Base-by-base conservation (phyloP, 2,888 invertebrate genomes). In the Tetheella fluctuosa region DNA sequence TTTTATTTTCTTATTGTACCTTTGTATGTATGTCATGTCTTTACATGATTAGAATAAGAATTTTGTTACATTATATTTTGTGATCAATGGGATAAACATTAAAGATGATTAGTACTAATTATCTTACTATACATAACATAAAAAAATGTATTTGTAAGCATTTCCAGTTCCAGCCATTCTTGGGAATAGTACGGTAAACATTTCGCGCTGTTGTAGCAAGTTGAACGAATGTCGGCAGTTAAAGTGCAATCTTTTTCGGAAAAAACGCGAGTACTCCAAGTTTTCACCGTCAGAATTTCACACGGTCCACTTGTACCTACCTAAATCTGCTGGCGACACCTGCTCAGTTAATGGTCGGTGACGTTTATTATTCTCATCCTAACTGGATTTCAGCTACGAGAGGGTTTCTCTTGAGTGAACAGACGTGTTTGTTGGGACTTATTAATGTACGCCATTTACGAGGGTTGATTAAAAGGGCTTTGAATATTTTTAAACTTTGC, bases 241-340 rank as follows among this genome's bases (percentile, higher is more conserved):
- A 82, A 79, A 80, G 74, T 81, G 73, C 81, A 84, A 74, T 76
- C 73, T 77, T 77, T 77, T 76, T 76, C 69, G 72, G 70, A 62
- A 70, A 54, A 28, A 30, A 48, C 65, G 71, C 65, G 61, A 76
- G 69, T 71, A 71, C 64, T 71, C 71, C 69, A 65, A 34, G 66
- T 70, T 72, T 64, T 73, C 56, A 70, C 57, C 65, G 67, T 4
- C 25, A 4, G 48, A 48, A 48, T 48, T 42, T 48, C 48, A 48
- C 48, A 48, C 48, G 48, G 48, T 48, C 15, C 54, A 28, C 17
- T 30, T 25, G 54, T 30, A 30, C 54, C 30, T 25, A 48, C 20
- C 17, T 48, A 48, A n/a, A 54, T 30, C 28, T 28, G 54, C 12
- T n/a, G 25, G 17, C 10, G 10, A 25, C 28, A 28, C n/a, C 28